Percentiles rank a stretch among this genome's conserved stretches.
Evolutionary conservation across 1,140 invertebrate genomes (phyloP).

Genomic region (Drosophila melanogaster): Release_6_plus_ISO1_MT NT_033779.5:9234001-9234500

Average conservation of each 20-base stretch:
- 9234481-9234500: conserved; percentile 58
- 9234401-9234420: conserved; percentile 39
- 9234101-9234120: conserved; percentile 56
- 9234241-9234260: conserved; percentile 68
- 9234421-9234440: conserved; percentile 41
- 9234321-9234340: conserved; percentile 45
- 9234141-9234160: conserved; percentile 80
- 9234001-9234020: conserved; percentile 84
- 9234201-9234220: conserved; percentile 51
- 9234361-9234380: conserved; percentile 40
- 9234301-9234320: conserved; percentile 56
- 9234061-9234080: conserved; percentile 24
- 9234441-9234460: conserved; percentile 38
- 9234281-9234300: conserved; percentile 57
- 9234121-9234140: conserved; percentile 81
- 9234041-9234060: conserved; percentile 58
- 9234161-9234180: conserved; percentile 79
- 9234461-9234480: conserved; percentile 55
- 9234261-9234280: conserved; percentile 65
- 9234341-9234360: conserved; percentile 47
- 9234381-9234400: conserved; percentile 35
- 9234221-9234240: conserved; percentile 69
- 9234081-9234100: conserved; percentile 37
- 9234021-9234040: conserved; percentile 71
- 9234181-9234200: conserved; percentile 65